Evolutionary conservation across 2,888 invertebrate species (phyloP).

Genomic region (Tiliacea aurago): DNA sequence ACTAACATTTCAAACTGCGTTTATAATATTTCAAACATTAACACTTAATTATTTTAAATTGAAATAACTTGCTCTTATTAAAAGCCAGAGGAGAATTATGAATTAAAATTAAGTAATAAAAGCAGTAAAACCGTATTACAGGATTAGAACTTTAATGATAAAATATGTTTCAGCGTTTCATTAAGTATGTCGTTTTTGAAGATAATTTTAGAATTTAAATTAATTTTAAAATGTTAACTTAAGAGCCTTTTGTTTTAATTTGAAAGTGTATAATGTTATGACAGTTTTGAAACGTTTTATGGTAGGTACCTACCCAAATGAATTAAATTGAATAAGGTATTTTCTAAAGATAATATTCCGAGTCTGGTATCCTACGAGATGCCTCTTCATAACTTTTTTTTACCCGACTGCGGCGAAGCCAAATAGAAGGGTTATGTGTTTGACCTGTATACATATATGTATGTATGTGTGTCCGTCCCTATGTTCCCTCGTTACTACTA

Average conservation of each 20-base stretch:
- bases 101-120: conserved; percentile 54
- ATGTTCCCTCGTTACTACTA: no score
- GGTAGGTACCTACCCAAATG: no score
- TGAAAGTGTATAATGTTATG: conserved; percentile 7
- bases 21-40: conserved; percentile 49
- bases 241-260: conserved; percentile 21
- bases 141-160: conserved; percentile 49
- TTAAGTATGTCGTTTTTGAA: conserved; percentile 23
- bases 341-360: neutral
- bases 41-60: conserved; percentile 51
- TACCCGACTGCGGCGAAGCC: no score
- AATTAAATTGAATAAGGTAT: no score
- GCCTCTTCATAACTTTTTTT: no score
- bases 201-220: conserved; percentile 33
- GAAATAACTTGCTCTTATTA: conserved; percentile 51
- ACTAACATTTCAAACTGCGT: conserved; percentile 24
- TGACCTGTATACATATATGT: no score
- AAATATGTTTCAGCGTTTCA: conserved; percentile 46
- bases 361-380: neutral
- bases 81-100: conserved; percentile 47
- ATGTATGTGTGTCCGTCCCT: no score
- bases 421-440: no score
- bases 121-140: conserved; percentile 30
- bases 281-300: neutral
- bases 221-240: conserved; percentile 26